Conservation (phyloP, 2,797 vertebrate species). For the Pipistrellus nathusii region DNA sequence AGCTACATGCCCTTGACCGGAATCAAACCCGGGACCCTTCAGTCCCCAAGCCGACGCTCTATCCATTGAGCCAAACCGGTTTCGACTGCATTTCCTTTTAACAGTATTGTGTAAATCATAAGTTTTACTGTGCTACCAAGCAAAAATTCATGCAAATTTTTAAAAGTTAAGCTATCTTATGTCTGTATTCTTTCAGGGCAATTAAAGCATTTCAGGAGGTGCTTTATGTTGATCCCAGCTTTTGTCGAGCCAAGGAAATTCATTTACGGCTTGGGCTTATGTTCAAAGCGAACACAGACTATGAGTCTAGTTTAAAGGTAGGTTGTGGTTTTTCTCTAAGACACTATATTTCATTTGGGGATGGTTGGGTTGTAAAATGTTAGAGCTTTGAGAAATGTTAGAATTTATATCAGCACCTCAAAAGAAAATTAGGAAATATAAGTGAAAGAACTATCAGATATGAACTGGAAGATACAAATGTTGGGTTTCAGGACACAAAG, state of each 20-base stretch:
- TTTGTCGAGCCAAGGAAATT: slow-evolving; percentile 98
- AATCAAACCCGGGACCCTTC: too few species aligned
- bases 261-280: slow-evolving; percentile 98
- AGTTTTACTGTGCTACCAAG: slow-evolving; percentile 67
- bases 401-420: slow-evolving; percentile 59
- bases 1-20: too few species aligned
- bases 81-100: slow-evolving; percentile 67
- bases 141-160: slow-evolving; percentile 68
- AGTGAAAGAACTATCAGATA: slow-evolving; percentile 5
- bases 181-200: slow-evolving; percentile 91
- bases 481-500: slow-evolving; percentile 58
- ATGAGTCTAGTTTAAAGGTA: slow-evolving; percentile 99
- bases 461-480: slow-evolving; percentile 48
- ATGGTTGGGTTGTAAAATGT: slow-evolving; percentile 51
- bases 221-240: slow-evolving; percentile 98
- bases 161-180: slow-evolving; percentile 78
- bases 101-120: slow-evolving; percentile 34
- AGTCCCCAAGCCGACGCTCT: too few species aligned
- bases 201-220: slow-evolving; percentile 99
- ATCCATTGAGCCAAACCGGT: too few species aligned
- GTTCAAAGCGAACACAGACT: slow-evolving; percentile 99
- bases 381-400: slow-evolving; percentile 69
- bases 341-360: slow-evolving; percentile 59
- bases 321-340: slow-evolving; percentile 68
- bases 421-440: slow-evolving; percentile 64